These are phyloP conservation scores for Glaucopsyche alexis DNA, from an alignment of 2,888 invertebrate genomes.

Conservation along the genomic window DNA sequence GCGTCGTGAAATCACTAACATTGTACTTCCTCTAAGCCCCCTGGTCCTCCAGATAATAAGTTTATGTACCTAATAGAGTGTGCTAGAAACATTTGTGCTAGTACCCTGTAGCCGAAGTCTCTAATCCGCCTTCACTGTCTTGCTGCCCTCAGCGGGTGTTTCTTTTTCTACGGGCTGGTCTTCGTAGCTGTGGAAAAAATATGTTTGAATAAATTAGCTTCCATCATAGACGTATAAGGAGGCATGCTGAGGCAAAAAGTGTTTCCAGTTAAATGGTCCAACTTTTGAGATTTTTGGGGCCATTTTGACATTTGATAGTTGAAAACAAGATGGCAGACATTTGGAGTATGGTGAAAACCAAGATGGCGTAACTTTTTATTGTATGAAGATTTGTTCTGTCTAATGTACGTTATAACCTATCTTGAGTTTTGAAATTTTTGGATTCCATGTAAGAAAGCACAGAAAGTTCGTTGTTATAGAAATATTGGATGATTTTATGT, in stretches of 20 bases:
- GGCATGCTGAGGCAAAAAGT: too few relatives aligned
- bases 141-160: slow-evolving; percentile 46
- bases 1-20: background rate
- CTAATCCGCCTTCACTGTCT: slow-evolving; percentile 67
- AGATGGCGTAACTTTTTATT: too few relatives aligned
- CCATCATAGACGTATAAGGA: too few relatives aligned
- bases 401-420: too few relatives aligned
- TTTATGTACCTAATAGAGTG: slow-evolving; percentile 41
- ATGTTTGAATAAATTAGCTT: background rate
- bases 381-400: too few relatives aligned
- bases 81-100: slow-evolving; percentile 42
- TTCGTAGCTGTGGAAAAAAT: slow-evolving; percentile 57
- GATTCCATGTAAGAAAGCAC: background rate
- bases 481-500: background rate
- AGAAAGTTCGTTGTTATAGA: background rate
- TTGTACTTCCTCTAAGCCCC: background rate
- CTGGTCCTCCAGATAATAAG: slow-evolving; percentile 36
- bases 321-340: too few relatives aligned
- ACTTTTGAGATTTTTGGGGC: too few relatives aligned
- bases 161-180: slow-evolving; percentile 62
- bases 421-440: too few relatives aligned
- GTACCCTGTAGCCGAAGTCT: slow-evolving; percentile 33
- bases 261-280: too few relatives aligned
- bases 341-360: too few relatives aligned
- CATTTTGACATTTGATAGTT: too few relatives aligned